Base-by-base conservation (phyloP, 1,140 invertebrate genomes). In the Episyrphus balteatus region DNA sequence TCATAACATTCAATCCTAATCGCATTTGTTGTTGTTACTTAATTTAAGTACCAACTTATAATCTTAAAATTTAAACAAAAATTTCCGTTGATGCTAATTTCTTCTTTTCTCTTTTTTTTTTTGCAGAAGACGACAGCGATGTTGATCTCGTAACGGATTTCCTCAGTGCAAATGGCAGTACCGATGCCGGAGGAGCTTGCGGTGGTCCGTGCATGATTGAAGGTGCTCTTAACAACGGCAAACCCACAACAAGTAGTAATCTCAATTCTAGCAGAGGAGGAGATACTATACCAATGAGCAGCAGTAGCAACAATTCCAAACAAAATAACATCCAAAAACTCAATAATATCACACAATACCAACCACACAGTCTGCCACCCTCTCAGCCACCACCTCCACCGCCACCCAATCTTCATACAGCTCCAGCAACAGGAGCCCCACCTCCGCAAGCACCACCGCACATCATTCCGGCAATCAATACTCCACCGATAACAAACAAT, bases 141-240 rank as follows among this genome's bases (percentile, higher is more conserved):
- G 63, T 57, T 50, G 66, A 68, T 57, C 54, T 61, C 42, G 62
- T 68, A 45, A 68, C 64, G 18, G 65, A 68, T 55, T 68, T 66
- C 47, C 46, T 68, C 26, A 66, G 66, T 48, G 64, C 61, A 13
- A 66, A 66, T 44, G 55, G 51, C 49, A 45, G 48, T 36, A 41
- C 37, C 17, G 52, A 46, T 46, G 51, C 55, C 34, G 50, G 44
- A 44, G 50, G 44, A 26, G 21, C 21, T 26, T 26, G 21, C 8
- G 21, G 21, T n/a, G 15, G 15, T 14, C 36, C 13, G 15, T 17
- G 15, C 13, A 37, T 37, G 13, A 11, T 17, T 37, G 36, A 26
- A 26, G 21, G 21, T 26, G 36, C 36, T 21, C 17, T 30, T n/a
- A 44, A 43, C 56, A 46, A 41, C 42, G n/a, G 15, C 46, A 19